Conservation (phyloP, 2,888 invertebrate species). For the Lordiphosa fenestrarum region DNA sequence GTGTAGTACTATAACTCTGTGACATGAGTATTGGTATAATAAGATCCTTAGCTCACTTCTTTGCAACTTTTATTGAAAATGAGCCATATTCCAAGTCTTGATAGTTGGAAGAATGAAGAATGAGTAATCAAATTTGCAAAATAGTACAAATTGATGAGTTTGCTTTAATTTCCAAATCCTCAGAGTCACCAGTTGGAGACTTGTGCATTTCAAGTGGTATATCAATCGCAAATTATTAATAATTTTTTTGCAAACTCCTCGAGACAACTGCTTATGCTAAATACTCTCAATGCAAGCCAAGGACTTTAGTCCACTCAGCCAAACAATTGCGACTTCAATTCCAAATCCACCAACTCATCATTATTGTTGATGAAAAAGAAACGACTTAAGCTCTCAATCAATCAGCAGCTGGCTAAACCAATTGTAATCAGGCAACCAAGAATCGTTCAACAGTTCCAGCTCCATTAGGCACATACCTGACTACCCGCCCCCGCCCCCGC, state of each 20-base stretch:
- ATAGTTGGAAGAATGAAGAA: too few species aligned
- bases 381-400: conserved; percentile 49
- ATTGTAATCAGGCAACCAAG: conserved; percentile 45
- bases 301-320: conserved; percentile 8
- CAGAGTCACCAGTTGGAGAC: too few species aligned
- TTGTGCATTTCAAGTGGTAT: too few species aligned
- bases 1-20: too few species aligned
- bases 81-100: too few species aligned
- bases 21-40: too few species aligned
- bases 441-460: conserved; percentile 28
- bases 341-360: conserved; percentile 15
- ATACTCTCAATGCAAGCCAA: conserved; percentile 5
- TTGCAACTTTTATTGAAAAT: too few species aligned
- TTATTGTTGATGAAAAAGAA: conserved; percentile 15
- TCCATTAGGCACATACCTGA: conserved; percentile 51
- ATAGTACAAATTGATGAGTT: too few species aligned
- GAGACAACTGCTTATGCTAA: conserved; percentile 3
- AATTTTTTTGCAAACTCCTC: neutral
- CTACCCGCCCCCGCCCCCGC: conserved; percentile 8
- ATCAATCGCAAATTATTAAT: too few species aligned
- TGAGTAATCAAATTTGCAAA: too few species aligned
- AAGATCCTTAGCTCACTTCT: too few species aligned
- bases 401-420: conserved; percentile 67
- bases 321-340: neutral
- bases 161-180: too few species aligned